Base-by-base conservation (phyloP, 2,797 vertebrate genomes). In the Cephalopachus bancanus region DNA sequence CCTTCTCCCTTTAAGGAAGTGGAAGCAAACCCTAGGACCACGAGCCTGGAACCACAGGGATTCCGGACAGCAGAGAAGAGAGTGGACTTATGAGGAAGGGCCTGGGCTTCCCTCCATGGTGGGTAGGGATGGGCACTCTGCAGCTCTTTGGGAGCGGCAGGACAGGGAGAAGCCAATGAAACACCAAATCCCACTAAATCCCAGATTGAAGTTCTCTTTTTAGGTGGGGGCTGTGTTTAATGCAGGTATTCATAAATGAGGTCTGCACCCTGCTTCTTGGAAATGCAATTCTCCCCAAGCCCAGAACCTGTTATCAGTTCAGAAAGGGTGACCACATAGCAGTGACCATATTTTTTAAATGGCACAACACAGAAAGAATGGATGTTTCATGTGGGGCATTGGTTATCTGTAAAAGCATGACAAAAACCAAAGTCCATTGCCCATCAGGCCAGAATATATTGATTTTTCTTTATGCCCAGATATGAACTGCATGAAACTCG, bases 21-120 rank as follows among this genome's bases (percentile, higher is more conserved):
- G 22, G 37, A 30, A 65, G 59, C 15, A 51, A 75, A n/a, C 12
- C 49, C 10, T 20, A 0, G 2, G 62, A 15, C 24, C 37, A 19
- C n/a, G 10, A 28, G 9, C n/a, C 11, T 12, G 71, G 15, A 15
- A 7, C 55, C 69, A 5, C 59, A 57, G 55, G 80, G 17, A 51
- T 33, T 74, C 53, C 0, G 17, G 17, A 51, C 28, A 4, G 4
- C n/a, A 62, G 49, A 20, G 17, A 75, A 15, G 62, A 59, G 20
- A 26, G 3, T 7, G 4, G 4, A 44, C 44, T 44, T 44, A 4
- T 44, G 44, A 44, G 44, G 28, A 60, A 64, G 37, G 5, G 1
- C 14, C 33, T 22, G 11, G 22, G 79, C 12, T 57, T 19, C 26
- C 20, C 10, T 0, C 0, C 9, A 0, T 0, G 0, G 59, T 9